Conservation (phyloP, 1,140 invertebrate genomes). For the Drosophila nigrodunni region DNA sequence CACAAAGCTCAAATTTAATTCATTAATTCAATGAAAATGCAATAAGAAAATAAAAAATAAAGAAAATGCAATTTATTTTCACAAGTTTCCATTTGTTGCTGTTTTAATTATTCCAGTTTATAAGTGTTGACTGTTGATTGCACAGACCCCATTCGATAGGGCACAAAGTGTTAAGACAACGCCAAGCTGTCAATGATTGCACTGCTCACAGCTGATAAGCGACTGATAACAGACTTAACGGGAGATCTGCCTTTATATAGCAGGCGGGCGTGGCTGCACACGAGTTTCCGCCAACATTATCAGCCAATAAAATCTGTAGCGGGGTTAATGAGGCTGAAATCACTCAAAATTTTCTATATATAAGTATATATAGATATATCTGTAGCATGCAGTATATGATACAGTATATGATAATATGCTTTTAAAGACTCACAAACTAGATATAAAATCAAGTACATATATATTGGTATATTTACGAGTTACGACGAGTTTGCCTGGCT, state of each 20-base stretch:
- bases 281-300: conserved; percentile 31
- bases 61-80: not conserved
- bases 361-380: not conserved
- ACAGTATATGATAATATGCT: not conserved
- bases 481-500: conserved; percentile 6
- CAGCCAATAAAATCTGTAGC: conserved; percentile 21
- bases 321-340: conserved; percentile 21
- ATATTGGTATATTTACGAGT: conserved; percentile 14
- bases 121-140: not conserved
- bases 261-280: conserved; percentile 18
- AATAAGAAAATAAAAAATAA: not conserved
- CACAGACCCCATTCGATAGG: conserved; percentile 14
- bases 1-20: conserved; percentile 21
- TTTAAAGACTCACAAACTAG: not conserved
- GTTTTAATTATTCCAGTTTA: not conserved
- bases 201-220: conserved; percentile 9
- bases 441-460: not conserved
- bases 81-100: not conserved
- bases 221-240: not conserved
- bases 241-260: conserved; percentile 3
- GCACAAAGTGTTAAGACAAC: not conserved
- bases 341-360: not conserved
- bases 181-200: conserved; percentile 20
- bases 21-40: conserved; percentile 26
- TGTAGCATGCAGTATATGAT: not conserved